These are phyloP conservation scores for Acholoe squamosa DNA, from an alignment of 2,888 invertebrate genomes.

Conservation along the genomic window DNA sequence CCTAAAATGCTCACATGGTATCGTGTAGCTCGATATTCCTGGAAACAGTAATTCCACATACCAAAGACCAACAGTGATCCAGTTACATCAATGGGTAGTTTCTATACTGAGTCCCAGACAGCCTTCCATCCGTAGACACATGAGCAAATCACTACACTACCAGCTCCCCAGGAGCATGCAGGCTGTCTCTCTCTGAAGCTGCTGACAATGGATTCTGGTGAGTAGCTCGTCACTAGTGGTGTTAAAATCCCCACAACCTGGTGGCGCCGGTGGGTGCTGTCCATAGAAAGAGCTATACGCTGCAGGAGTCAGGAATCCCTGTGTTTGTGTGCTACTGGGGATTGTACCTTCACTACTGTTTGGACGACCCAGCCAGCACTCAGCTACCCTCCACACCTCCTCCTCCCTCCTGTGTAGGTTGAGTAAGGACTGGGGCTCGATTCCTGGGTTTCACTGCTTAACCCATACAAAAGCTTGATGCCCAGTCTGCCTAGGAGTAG, in stretches of 20 bases:
- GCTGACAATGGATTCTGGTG: not conserved
- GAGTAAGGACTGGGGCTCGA: not conserved
- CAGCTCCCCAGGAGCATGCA: not conserved
- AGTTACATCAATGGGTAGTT: not conserved
- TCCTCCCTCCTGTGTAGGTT: not conserved
- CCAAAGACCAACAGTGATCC: too few relatives aligned
- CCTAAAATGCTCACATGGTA: too few relatives aligned
- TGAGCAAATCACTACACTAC: not conserved
- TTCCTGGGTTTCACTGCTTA: not conserved
- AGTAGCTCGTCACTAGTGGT: constrained; percentile 36
- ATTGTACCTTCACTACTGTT: not conserved
- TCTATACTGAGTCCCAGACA: not conserved
- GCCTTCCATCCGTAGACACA: not conserved
- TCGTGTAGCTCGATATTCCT: too few relatives aligned
- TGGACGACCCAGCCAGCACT: constrained; percentile 24
- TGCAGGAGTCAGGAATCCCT: not conserved
- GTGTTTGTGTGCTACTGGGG: constrained; percentile 3
- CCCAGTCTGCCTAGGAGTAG: not conserved
- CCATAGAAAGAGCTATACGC: not conserved
- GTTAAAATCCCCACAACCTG: constrained; percentile 8
- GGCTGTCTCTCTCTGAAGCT: not conserved
- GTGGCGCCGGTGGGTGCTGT: not conserved
- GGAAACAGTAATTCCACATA: too few relatives aligned
- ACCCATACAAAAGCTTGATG: not conserved
- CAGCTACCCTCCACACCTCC: not conserved